Evolutionary conservation across 1,140 invertebrate species (phyloP), one percentile per base, ranked within the genome.

Genomic region (Aplysia californica): DNA sequence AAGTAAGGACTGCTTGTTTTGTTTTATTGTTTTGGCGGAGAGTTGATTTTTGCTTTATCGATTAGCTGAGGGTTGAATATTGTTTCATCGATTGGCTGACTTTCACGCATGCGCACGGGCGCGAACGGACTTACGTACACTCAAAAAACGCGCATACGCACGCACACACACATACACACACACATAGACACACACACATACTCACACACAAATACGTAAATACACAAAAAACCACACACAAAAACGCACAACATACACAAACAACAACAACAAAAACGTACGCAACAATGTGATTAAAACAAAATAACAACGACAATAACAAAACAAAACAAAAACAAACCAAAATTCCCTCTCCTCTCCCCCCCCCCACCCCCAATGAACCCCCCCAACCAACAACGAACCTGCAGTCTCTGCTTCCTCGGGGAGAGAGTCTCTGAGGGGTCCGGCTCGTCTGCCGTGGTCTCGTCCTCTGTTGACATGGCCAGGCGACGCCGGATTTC

Each of bases 401-500:
- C 44, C 67, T 70, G 75, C 1, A 71, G 59, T 0, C 70, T 29
- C 23, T 66, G 26, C 29, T 72, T 72, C 36, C 70, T 59, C 10
- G 70, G 70, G 2, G 26, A 55, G 1, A 70, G 58, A 10, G 68
- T 56, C 15, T 23, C 68, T 31, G 29, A 39, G 0, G 26, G 2
- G 15, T 56, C 68, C 10, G 29, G 2, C 5, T 18, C 38, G 33
- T 61, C 55, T 3, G 39, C 70, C 38, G 38, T 31, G 2, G 21
- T 10, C 15, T 72, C 70, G 1, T 72, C 70, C 3, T 72, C 70
- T 1, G 70, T 31, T 21, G 70, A n/a, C 70, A 75, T 75, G 33
- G 72, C 61, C 31, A 75, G 72, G 31, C 61, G 36, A 18, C 21
- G 35, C 5, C 72, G 3, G 39, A 65, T 75, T 41, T 75, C 39